phyloP scores from a whole-genome alignment of 2,888 invertebrate species.

The Drosophila pseudotakahashii region DNA sequence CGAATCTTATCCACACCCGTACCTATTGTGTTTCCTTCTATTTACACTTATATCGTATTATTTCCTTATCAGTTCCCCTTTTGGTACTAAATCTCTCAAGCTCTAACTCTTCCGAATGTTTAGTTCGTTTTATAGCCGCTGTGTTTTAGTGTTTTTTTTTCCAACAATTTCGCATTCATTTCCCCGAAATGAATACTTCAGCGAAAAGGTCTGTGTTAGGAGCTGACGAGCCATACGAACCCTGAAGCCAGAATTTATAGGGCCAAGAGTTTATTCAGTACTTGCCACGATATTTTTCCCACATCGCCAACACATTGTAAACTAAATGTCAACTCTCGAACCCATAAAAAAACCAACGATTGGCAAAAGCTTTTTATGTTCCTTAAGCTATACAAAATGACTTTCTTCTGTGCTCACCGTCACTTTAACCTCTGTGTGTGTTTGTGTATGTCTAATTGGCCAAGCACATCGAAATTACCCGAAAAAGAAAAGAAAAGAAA shows the following conservation, averaged over 20 bases:
- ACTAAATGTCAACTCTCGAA: constrained; percentile 41
- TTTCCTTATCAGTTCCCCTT: constrained; percentile 31
- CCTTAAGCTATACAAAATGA: constrained; percentile 42
- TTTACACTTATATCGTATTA: constrained; percentile 14
- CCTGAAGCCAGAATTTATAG: constrained; percentile 24
- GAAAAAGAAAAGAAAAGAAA: not conserved
- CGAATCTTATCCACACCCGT: constrained; percentile 28
- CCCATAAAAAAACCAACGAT: constrained; percentile 36
- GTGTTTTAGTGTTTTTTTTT: constrained; percentile 32
- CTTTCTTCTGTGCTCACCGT: constrained; percentile 38
- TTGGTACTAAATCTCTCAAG: constrained; percentile 36
- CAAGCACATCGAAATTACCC: constrained; percentile 44
- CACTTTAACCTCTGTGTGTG: constrained; percentile 49
- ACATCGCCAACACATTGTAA: constrained; percentile 42
- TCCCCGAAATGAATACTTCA: constrained; percentile 26
- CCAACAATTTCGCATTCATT: constrained; percentile 29
- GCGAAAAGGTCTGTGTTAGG: constrained; percentile 29
- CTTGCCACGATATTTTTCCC: constrained; percentile 5
- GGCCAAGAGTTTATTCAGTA: constrained; percentile 15
- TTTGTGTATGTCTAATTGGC: constrained; percentile 51
- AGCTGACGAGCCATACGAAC: constrained; percentile 35
- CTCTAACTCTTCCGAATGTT: constrained; percentile 46
- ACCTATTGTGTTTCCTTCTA: constrained; percentile 23
- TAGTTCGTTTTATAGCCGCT: constrained; percentile 45
- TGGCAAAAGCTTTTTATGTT: constrained; percentile 54